Percentiles rank a stretch among this genome's conserved stretches.
These are phyloP conservation scores for Pammene fasciana DNA, from an alignment of 2,888 invertebrate genomes.

Conservation along the genomic window DNA sequence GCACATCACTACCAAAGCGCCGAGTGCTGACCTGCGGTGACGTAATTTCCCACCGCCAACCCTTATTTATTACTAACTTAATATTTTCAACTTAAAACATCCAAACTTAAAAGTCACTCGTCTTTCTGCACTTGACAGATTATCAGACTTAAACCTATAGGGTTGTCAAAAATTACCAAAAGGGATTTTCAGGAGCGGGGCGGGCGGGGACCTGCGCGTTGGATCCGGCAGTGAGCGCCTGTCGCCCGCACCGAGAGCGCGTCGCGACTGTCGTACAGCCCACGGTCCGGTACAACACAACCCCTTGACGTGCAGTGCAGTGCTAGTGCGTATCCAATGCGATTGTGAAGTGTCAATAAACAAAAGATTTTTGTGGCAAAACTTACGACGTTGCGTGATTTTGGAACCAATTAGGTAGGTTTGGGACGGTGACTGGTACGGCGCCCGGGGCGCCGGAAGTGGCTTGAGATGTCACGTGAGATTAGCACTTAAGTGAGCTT, in stretches of 20 bases:
- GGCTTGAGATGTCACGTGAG: constrained; percentile 39
- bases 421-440: constrained; percentile 35
- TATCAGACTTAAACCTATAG: no score
- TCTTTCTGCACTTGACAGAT: no score
- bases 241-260: constrained; percentile 51
- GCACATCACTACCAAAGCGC: neutral
- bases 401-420: constrained; percentile 41
- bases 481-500: constrained; percentile 37
- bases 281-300: constrained; percentile 1
- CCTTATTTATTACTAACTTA: no score
- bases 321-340: constrained; percentile 55
- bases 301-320: constrained; percentile 33
- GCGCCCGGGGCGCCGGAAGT: constrained; percentile 26
- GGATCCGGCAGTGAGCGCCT: constrained; percentile 68
- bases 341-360: constrained; percentile 51
- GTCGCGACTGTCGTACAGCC: constrained; percentile 42
- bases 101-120: no score
- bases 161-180: constrained; percentile 53
- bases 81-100: no score
- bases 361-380: neutral
- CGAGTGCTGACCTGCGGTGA: constrained; percentile 23
- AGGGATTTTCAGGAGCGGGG: constrained; percentile 59
- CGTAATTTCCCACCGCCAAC: constrained; percentile 14
- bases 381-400: constrained; percentile 42
- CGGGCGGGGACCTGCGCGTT: constrained; percentile 54